Percentiles rank a stretch among this genome's conserved stretches.
Conservation (phyloP, 2,113 vertebrate species). For the Microcebus murinus region DNA sequence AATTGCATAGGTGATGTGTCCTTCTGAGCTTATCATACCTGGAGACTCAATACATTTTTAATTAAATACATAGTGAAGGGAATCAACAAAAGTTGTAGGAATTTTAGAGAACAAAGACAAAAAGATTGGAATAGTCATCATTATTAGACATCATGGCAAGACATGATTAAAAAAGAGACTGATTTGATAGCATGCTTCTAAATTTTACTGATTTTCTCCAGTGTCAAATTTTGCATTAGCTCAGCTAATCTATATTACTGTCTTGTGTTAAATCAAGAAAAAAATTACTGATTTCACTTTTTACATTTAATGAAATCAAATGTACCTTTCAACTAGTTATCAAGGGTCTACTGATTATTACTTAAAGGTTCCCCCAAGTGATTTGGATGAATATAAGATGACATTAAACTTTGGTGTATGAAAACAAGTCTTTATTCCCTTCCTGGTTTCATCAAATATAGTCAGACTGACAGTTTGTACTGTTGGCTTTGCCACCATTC, state of each 20-base stretch:
- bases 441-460: conserved; percentile 4
- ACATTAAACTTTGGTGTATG: conserved; percentile 7
- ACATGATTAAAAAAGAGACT: not conserved
- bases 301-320: not conserved
- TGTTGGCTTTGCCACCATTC: not conserved
- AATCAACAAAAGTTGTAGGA: not conserved
- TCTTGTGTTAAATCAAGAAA: not conserved
- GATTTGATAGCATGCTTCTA: not conserved
- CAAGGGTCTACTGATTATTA: not conserved
- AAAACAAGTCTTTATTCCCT: not conserved
- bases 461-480: not conserved
- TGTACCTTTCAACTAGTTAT: conserved; percentile 22
- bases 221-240: conserved; percentile 9
- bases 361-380: not conserved
- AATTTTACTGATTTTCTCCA: not conserved
- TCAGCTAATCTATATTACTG: not conserved
- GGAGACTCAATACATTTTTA: not conserved
- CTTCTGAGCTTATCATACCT: not conserved
- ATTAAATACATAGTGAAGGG: not conserved
- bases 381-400: conserved; percentile 1
- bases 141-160: not conserved
- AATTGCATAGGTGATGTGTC: not conserved
- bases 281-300: not conserved
- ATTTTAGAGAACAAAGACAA: not conserved
- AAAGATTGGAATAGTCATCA: not conserved